phyloP scores from a whole-genome alignment of 2,797 vertebrate genomes.

The Fratercula arctica region DNA sequence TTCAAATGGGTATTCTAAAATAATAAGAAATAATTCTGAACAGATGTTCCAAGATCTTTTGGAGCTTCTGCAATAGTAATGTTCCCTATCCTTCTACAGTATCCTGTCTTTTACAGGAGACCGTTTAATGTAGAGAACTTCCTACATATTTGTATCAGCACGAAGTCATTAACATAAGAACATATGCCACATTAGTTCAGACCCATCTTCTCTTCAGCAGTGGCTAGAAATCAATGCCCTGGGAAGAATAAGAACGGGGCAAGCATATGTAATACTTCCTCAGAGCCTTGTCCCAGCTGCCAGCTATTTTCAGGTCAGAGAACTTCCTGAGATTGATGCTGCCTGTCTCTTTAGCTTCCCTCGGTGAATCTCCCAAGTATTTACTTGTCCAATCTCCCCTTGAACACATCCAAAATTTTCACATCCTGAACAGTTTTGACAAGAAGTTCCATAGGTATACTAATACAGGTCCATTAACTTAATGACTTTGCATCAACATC shows the following conservation, averaged over 20 bases:
- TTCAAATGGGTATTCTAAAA: not conserved
- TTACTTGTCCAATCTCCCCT: not conserved
- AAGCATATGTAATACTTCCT: slow-evolving; percentile 58
- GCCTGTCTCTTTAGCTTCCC: slow-evolving; percentile 40
- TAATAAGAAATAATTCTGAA: not conserved
- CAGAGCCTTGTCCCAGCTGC: slow-evolving; percentile 57
- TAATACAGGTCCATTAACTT: not conserved
- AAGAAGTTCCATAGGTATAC: not conserved
- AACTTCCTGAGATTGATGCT: slow-evolving; percentile 56
- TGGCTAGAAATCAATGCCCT: slow-evolving; percentile 57
- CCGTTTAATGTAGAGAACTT: slow-evolving; percentile 36
- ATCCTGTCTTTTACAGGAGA: not conserved
- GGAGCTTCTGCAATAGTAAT: not conserved
- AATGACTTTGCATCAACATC: not conserved
- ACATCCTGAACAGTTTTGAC: not conserved
- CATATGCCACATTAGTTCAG: slow-evolving; percentile 54
- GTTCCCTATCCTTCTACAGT: not conserved
- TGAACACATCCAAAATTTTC: slow-evolving; percentile 11
- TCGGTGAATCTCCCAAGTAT: not conserved
- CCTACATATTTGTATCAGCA: slow-evolving; percentile 36
- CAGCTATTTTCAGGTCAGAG: slow-evolving; percentile 62
- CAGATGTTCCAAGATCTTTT: not conserved
- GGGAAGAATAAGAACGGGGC: slow-evolving; percentile 51
- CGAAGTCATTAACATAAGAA: slow-evolving; percentile 59
- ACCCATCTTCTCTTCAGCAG: slow-evolving; percentile 50